Evolutionary conservation across 2,888 invertebrate species (phyloP), one percentile per base, ranked within the genome.

Genomic region (Syritta pipiens): DNA sequence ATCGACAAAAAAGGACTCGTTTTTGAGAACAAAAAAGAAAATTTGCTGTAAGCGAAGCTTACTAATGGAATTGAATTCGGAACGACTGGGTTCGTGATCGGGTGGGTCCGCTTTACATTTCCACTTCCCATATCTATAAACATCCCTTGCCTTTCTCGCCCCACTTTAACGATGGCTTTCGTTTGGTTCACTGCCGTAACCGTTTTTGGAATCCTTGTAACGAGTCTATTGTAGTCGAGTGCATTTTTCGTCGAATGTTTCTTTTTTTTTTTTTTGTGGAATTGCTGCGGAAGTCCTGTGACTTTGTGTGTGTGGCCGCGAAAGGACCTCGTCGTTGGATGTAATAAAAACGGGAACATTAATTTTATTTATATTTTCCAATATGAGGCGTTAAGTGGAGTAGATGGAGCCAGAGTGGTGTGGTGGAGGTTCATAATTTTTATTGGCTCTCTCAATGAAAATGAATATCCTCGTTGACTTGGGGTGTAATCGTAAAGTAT

Each of bases 291-390:
- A 7, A 37, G 37, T 1, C 37, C n/a, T n/a, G n/a, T n/a, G 49
- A 35, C 30, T 55, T 55, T 51, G 42, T 75, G 46, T 68, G 63
- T 32, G 65, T n/a, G n/a, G n/a, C n/a, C n/a, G n/a, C n/a, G n/a
- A n/a, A n/a, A n/a, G n/a, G n/a, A n/a, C n/a, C n/a, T n/a, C n/a
- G n/a, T n/a, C n/a, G 62, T 68, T 67, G 55, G 62, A 37, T 62
- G 57, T 62, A 74, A 79, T 79, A 79, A 79, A 55, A 74, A 19
- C 48, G 26, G 53, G 67, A 51, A 74, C 79, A 79, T 79, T 79
- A 67, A 77, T 79, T 79, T 79, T 79, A 74, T 79, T 79, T 74
- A 74, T 74, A 65, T 49, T 68, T 68, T 68, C 42, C 60, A 79
- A 79, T 67, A 68, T 42, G 55, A 62, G 67, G 74, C 74, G 67